Evolutionary conservation across 2,888 invertebrate species (phyloP).

Genomic region (Drosophila yooni): DNA sequence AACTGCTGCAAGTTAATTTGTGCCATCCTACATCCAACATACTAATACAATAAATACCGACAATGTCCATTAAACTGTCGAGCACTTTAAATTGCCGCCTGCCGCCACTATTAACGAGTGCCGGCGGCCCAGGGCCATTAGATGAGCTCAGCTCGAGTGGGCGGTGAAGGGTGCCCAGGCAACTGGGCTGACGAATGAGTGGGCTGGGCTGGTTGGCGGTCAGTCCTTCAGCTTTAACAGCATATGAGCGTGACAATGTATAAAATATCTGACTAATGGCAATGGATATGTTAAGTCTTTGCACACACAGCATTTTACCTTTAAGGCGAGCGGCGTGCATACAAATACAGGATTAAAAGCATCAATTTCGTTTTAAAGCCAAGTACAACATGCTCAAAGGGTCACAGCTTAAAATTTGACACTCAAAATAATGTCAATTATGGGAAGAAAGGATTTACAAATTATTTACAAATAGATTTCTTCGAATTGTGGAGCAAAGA

Average conservation of each 20-base stretch:
- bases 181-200: neutral
- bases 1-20: conserved; percentile 24
- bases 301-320: conserved; percentile 5
- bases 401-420: neutral
- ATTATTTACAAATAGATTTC: neutral
- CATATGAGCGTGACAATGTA: conserved; percentile 36
- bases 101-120: conserved; percentile 3
- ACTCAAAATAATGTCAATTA: neutral
- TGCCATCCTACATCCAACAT: conserved; percentile 48
- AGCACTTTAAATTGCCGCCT: conserved; percentile 65
- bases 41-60: conserved; percentile 71
- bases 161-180: neutral
- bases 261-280: conserved; percentile 24
- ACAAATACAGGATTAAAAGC: conserved; percentile 6
- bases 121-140: conserved; percentile 44
- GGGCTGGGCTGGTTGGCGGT: conserved; percentile 4
- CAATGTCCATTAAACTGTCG: conserved; percentile 71
- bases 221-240: neutral
- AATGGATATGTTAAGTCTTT: conserved; percentile 1
- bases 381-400: neutral
- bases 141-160: conserved; percentile 21
- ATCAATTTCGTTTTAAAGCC: neutral
- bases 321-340: neutral
- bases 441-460: neutral
- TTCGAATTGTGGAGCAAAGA: neutral